Conservation (phyloP, 1,140 invertebrate species). For the Drosophila elegans region DNA sequence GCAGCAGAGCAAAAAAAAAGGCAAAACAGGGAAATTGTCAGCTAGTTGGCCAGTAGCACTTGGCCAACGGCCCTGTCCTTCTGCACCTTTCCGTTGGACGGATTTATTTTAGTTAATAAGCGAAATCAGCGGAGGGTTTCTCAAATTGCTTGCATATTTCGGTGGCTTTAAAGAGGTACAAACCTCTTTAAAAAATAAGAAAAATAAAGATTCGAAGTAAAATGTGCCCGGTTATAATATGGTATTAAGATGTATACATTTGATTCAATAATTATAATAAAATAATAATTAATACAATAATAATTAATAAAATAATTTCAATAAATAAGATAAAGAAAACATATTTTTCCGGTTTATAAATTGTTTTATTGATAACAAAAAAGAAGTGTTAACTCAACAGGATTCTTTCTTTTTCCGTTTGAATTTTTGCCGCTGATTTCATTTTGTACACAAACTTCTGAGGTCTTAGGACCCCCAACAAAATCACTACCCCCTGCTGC, state of each 20-base stretch:
- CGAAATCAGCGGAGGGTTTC: constrained; percentile 4
- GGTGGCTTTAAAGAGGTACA: not conserved
- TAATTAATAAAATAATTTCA: too few species aligned
- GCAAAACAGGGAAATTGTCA: constrained; percentile 20
- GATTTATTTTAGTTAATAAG: constrained; percentile 25
- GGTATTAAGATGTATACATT: not conserved
- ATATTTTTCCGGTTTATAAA: too few species aligned
- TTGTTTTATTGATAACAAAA: not conserved
- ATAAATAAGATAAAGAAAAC: too few species aligned
- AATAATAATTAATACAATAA: too few species aligned
- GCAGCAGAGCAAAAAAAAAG: not conserved
- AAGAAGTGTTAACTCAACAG: not conserved
- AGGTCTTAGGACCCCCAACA: not conserved
- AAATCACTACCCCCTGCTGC: constrained; percentile 1
- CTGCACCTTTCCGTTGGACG: constrained; percentile 15
- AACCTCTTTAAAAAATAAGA: not conserved
- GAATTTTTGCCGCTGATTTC: not conserved
- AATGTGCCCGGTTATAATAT: not conserved
- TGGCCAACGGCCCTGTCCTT: constrained; percentile 27
- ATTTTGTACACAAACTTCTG: not conserved
- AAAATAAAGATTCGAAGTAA: too few species aligned
- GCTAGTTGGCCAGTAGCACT: constrained; percentile 32
- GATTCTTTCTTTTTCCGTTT: not conserved
- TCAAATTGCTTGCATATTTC: constrained; percentile 7
- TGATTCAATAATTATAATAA: too few species aligned